Evolutionary conservation across 2,888 invertebrate species (phyloP).

Genomic region (Euzetes globulus): DNA sequence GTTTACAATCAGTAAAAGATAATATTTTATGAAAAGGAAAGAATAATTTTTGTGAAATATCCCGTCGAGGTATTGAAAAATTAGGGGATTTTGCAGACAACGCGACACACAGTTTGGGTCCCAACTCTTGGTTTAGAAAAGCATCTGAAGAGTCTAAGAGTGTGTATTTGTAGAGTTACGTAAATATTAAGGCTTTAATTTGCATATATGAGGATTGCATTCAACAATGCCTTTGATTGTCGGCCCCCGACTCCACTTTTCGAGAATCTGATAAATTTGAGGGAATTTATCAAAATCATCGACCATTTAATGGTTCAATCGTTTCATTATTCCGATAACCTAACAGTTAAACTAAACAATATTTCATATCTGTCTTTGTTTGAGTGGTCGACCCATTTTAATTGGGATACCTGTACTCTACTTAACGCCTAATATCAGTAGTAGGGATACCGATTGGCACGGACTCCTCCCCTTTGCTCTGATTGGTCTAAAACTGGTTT

Average conservation of each 20-base stretch:
- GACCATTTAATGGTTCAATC: slow-evolving; percentile 5
- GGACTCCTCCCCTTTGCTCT: no score
- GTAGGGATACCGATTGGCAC: no score
- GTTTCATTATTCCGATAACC: neutral
- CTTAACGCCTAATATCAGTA: neutral
- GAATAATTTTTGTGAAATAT: neutral
- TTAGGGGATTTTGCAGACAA: neutral
- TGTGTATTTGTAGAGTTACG: slow-evolving; percentile 9
- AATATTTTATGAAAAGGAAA: neutral
- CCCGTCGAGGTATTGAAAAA: slow-evolving; percentile 22
- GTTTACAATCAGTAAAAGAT: neutral
- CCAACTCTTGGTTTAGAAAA: neutral
- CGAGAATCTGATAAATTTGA: slow-evolving; percentile 8
- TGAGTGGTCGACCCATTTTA: neutral
- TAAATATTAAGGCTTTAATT: neutral
- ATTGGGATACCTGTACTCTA: neutral
- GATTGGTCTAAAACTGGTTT: no score
- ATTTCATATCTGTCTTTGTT: neutral
- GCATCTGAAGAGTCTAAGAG: neutral
- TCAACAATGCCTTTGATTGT: neutral
- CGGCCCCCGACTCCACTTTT: neutral
- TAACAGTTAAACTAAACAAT: slow-evolving; percentile 4
- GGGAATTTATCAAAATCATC: slow-evolving; percentile 12
- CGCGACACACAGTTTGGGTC: no score
- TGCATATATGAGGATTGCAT: neutral